These are phyloP conservation scores for Noctua pronuba DNA, from an alignment of 2,888 invertebrate species.

Conservation along the genomic window DNA sequence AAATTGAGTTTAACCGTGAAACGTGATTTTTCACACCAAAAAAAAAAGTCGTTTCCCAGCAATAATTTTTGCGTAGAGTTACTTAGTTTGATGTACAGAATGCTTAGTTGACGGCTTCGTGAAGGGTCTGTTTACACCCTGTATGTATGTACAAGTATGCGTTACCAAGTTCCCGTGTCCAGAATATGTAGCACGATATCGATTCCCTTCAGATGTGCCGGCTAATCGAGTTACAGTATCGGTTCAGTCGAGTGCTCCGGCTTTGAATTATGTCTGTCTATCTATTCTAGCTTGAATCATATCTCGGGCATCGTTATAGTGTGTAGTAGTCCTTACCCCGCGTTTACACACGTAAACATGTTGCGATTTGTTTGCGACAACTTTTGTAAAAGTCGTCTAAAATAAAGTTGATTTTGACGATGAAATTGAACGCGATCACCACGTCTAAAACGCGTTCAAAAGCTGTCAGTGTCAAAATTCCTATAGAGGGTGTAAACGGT, in stretches of 20 bases:
- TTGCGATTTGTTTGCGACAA: background rate
- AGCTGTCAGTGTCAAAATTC: background rate
- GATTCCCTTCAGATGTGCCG: conserved; percentile 65
- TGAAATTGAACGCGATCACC: background rate
- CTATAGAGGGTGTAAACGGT: background rate
- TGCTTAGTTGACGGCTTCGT: too few relatives aligned
- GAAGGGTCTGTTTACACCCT: too few relatives aligned
- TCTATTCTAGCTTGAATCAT: conserved; percentile 47
- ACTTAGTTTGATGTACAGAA: too few relatives aligned
- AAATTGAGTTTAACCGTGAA: too few relatives aligned
- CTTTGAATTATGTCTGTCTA: conserved; percentile 59
- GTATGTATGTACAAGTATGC: conserved; percentile 1
- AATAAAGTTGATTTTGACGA: background rate
- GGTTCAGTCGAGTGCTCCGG: conserved; percentile 60
- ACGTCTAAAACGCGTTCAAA: background rate
- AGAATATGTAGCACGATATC: conserved; percentile 56
- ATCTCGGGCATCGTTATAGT: conserved; percentile 40
- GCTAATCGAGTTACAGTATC: conserved; percentile 70
- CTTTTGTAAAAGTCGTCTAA: background rate
- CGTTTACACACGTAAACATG: background rate
- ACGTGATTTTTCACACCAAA: too few relatives aligned
- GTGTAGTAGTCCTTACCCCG: background rate
- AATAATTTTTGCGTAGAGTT: too few relatives aligned
- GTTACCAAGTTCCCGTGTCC: conserved; percentile 20
- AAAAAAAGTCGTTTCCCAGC: too few relatives aligned